Evolutionary conservation across 2,113 vertebrate species (phyloP), one percentile per base, ranked within the genome.

Genomic region (Loxodonta africana): DNA sequence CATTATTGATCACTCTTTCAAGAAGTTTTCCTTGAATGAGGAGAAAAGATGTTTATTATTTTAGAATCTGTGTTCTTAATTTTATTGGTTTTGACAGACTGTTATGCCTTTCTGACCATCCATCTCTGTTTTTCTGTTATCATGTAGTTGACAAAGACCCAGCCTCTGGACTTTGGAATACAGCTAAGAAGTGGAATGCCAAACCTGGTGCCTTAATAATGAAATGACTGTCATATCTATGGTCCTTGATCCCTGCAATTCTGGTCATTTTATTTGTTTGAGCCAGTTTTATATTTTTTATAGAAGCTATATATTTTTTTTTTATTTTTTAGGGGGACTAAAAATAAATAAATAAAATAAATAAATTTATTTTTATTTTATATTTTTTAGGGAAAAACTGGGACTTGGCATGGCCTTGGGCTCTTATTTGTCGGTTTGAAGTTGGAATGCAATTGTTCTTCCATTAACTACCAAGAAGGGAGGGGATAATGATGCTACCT

Each of bases 361-460:
- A 37, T 37, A 37, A 37, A 37, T 37, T 37, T 37, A 37, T 37
- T 37, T 37, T 37, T 37, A 30, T 77, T 89, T 23, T 95, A 23
- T 86, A 92, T 77, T 30, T 94, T 76, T 86, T 71, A 53, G n/a
- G 88, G 78, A 82, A 96, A 91, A 88, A 30, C 8, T 67, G 12
- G 84, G 33, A 37, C 44, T 85, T 15, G 73, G 37, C 62, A 63
- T 71, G 60, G 14, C 10, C 23, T 83, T 82, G 8, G 2, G 18
- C 23, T 88, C 41, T 73, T 78, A 74, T 53, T 65, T 73, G 33
- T 89, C 83, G 81, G 10, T 81, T 33, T 80, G 81, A 83, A 26
- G 14, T 48, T 89, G 4, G 53, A n/a, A 37, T 60, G 21, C 8
- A 71, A 76, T 88, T 89, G 57, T 30, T 78, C 30, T 76, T 80